Evolutionary conservation across 1,140 invertebrate genomes (phyloP), one percentile per base, ranked within the genome.

Genomic region (Cotesia chilonis): DNA sequence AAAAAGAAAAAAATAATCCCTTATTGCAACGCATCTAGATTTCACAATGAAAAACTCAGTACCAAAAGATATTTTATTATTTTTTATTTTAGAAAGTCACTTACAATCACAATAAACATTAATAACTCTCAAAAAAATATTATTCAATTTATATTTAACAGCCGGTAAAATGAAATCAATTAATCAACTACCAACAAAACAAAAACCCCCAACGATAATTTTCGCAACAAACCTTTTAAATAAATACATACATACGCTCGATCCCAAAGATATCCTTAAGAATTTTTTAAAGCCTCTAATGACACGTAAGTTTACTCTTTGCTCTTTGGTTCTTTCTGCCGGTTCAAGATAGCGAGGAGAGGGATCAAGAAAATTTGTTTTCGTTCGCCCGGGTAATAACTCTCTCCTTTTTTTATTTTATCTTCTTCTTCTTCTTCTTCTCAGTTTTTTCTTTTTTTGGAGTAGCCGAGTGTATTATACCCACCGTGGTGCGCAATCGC

Each of bases 331-430:
- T 67, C 54, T 35, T 17, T 12, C 65, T 17, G 17, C 5, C n/a
- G 51, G 28, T 28, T 28, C 28, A 1, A 28, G 28, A 28, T 28
- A 61, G 1, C 20, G 28, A 28, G 28, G 35, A 57, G n/a, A 57
- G 54, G 54, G 54, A 57, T 57, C 9, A 68, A 68, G 35, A 68
- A 68, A 68, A 68, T 57, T 68, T 68, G 52, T 68, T 68, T 68
- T 68, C 54, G 54, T 68, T 68, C 54, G 55, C 55, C 55, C 28
- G 54, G 54, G 52, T 68, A 68, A 68, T 68, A 68, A 68, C 67
- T 68, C 67, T 59, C 67, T 59, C 38, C 54, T 36, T 59, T 59
- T 68, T 17, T 12, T 54, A 36, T 55, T 14, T 14, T 14, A 14
- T 14, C 14, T 14, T 14, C 54, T 37, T 54, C 7, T 20, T 6